Evolutionary conservation across 2,797 vertebrate species (phyloP), one percentile per base, ranked within the genome.

Genomic region (Eulemur mongoz): DNA sequence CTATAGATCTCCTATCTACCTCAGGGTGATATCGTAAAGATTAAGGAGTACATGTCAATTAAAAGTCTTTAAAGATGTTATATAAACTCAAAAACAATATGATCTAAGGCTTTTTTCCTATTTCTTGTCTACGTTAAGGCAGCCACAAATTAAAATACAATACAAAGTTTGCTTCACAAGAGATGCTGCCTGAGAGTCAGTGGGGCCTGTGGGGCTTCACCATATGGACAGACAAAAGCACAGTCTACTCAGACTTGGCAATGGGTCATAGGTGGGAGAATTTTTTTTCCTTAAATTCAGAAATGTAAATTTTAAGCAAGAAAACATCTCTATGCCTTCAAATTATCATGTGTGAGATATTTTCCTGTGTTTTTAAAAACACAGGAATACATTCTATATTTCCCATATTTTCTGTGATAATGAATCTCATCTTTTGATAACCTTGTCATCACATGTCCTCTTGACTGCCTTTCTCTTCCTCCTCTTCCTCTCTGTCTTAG

Each of bases 1-100:
- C 73, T 67, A 23, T 3, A 63, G 32, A 30, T 90, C 65, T 93
- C 75, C 59, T 59, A 23, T 57, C 84, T 97, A 96, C 91, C 93
- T 96, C 83, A 93, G 54, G 96, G n/a, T 13, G 25, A 70, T 89
- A 61, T 25, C 90, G 11, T 96, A 79, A 96, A 85, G 25, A 75
- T 72, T 25, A 91, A 73, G 22, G 4, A 90, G 63, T 54, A 59
- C 48, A 8, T 50, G 32, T 79, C 54, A 20, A 18, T 86, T 67
- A 70, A 93, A 80, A 78, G 20, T 43, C 40, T 91, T 92, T 75
- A 48, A 86, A 59, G 40, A 59, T 48, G 4, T 91, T 50, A 8
- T 15, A 25, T 88, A 78, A 89, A 38, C 38, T 82, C 35, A 93
- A 94, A 94, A 50, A 18, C 35, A 69, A 45, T 57, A 48, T 61